Conservation (phyloP, 2,113 vertebrate species). For the Carlito syrichta region DNA sequence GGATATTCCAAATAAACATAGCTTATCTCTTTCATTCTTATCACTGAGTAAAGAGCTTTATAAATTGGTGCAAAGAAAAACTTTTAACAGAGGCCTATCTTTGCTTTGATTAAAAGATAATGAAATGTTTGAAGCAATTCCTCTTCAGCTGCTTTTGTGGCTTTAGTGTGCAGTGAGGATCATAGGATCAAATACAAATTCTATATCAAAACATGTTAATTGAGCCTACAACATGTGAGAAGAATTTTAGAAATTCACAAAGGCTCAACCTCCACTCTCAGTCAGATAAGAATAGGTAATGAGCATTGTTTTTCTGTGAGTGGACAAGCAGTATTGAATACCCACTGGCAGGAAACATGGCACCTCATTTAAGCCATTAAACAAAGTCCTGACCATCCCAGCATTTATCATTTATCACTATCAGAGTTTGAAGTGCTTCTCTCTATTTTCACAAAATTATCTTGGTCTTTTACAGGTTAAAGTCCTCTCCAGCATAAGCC, state of each 20-base stretch:
- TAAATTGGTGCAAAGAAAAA: neutral
- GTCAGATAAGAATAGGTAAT: neutral
- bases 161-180: neutral
- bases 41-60: slow-evolving; percentile 2
- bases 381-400: neutral
- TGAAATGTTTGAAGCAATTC: neutral
- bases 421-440: neutral
- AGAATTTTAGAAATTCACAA: neutral
- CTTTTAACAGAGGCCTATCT: slow-evolving; percentile 25
- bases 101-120: slow-evolving; percentile 52
- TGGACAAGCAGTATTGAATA: neutral
- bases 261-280: neutral
- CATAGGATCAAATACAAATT: slow-evolving; percentile 20
- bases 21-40: slow-evolving; percentile 29
- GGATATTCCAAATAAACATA: neutral
- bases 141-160: neutral
- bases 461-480: neutral
- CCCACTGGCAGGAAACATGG: neutral
- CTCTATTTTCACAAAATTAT: slow-evolving; percentile 17
- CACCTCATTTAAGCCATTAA: slow-evolving; percentile 11
- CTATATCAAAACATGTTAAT: slow-evolving; percentile 17
- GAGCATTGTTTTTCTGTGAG: neutral
- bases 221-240: neutral
- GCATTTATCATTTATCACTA: neutral
- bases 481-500: neutral